Base-by-base conservation (phyloP, 2,113 vertebrate species). In the Cyprinus carpio region DNA sequence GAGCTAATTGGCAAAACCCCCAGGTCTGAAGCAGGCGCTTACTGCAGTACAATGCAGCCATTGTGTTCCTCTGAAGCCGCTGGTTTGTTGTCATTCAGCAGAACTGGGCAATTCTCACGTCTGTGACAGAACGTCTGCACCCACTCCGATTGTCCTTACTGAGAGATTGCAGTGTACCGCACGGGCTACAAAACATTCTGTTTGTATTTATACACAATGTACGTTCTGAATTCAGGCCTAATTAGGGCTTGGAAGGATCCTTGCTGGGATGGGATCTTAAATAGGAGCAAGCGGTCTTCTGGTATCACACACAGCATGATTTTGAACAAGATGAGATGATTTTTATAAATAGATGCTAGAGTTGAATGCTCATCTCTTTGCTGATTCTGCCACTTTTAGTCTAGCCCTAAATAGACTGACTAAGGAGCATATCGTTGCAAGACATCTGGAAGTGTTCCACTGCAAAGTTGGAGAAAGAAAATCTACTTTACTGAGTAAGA, bases 81-180 rank as follows among this genome's bases (percentile, higher is more conserved):
- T 37, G 85, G 84, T 88, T 90, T 86, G 88, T 92, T 92, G 88
- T 89, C 89, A 90, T 92, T 91, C 90, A 82, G 80, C 60, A 49
- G 75, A 81, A 83, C 82, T 75, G 71, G 81, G 81, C 82, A 80
- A 85, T 88, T 80, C 89, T 88, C 87, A 86, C 87, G 82, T 89
- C 88, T 88, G 87, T 74, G 82, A 86, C 79, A 60, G 43, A 64
- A 25, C 15, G 64, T 77, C 87, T 84, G 79, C 62, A 67, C 29
- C 81, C 60, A 37, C 49, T 69, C 69, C 18, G 37, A 81, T 54
- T 86, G 84, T 86, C 69, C 69, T 54, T 81, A 83, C 29, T 12
- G 69, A 62, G 84, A 75, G 87, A 83, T 82, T 34, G 29, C 1
- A 60, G 51, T 56, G 25, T 71, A 67, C 71, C 51, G 51, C 69